Evolutionary conservation across 2,888 invertebrate species (phyloP), one percentile per base, ranked within the genome.

Genomic region (Acanthoscelides obtectus): DNA sequence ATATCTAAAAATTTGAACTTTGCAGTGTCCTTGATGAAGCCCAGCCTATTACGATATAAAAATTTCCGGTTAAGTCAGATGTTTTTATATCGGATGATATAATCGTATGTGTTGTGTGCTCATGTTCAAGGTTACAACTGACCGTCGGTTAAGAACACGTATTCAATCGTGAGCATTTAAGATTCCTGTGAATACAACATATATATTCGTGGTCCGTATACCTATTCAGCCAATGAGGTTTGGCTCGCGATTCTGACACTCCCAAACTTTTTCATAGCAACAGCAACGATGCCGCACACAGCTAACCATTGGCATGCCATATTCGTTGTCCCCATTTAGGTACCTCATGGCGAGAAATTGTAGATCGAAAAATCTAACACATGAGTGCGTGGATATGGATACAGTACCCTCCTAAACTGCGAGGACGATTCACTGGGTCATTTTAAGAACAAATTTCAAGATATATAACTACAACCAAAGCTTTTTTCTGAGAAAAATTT

Each of bases 241-340:
- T 74, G 75, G 76, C 73, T 79, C 71, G 79, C 77, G 72, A 78
- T 78, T 80, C 74, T 78, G 81, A 80, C 81, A 81, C 81, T 80
- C 81, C 81, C 81, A 80, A 77, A 80, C 78, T 79, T 81, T 79
- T 74, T 79, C 81, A 80, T 80, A 78, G 81, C 80, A 81, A 80
- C 80, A 81, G 77, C 80, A 80, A 77, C 76, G 76, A 73, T 74
- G 79, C 78, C 79, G 79, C 78, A 79, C 79, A 79, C 76, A 70
- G 73, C 69, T 72, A 68, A 70, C 22, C 73, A 74, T 71, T 64
- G 74, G 72, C 74, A 73, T 70, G 22, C 73, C 17, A 20, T 12
- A 45, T 6, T 6, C 17, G 6, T 12, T 45, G 45, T 45, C 1
- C 45, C 5, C 45, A 45, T 45, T 12, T 12, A n/a, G n/a, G n/a